A percentile compares a stretch with the other conserved stretches of the same genome.
Evolutionary conservation across 1,140 invertebrate genomes (phyloP).

Genomic region (Aphidius gifuensis): DNA sequence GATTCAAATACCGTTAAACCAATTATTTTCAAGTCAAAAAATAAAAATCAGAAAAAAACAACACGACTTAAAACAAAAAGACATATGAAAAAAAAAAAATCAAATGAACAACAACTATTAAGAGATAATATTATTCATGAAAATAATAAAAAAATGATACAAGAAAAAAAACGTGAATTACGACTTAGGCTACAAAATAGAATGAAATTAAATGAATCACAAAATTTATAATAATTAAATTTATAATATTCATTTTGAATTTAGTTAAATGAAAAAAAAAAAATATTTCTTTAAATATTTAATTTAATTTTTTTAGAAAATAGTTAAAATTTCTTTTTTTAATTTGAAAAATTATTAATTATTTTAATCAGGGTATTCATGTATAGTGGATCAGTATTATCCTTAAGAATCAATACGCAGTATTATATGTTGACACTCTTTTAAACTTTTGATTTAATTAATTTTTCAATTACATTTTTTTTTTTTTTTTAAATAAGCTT

Average conservation of each 20-base stretch:
- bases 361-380: no score
- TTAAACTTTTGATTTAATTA: no score
- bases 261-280: not conserved
- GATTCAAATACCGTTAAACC: conserved; percentile 32
- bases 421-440: no score
- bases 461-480: no score
- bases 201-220: conserved; percentile 18
- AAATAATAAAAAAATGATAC: conserved; percentile 28
- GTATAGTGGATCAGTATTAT: no score
- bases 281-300: no score
- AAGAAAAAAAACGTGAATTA: conserved; percentile 28
- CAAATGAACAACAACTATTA: conserved; percentile 14
- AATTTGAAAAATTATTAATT: no score
- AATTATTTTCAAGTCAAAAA: conserved; percentile 28
- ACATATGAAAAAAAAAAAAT: conserved; percentile 26
- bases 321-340: no score
- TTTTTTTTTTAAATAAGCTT: no score
- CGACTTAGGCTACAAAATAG: conserved; percentile 30
- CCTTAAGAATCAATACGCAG: no score
- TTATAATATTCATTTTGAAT: conserved; percentile 2
- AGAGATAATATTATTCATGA: conserved; percentile 20
- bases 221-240: conserved; percentile 13
- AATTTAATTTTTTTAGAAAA: no score
- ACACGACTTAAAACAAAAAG: conserved; percentile 15
- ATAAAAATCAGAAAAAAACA: conserved; percentile 23